These are phyloP conservation scores for Plebejus argus DNA, from an alignment of 2,888 invertebrate genomes.

Conservation along the genomic window DNA sequence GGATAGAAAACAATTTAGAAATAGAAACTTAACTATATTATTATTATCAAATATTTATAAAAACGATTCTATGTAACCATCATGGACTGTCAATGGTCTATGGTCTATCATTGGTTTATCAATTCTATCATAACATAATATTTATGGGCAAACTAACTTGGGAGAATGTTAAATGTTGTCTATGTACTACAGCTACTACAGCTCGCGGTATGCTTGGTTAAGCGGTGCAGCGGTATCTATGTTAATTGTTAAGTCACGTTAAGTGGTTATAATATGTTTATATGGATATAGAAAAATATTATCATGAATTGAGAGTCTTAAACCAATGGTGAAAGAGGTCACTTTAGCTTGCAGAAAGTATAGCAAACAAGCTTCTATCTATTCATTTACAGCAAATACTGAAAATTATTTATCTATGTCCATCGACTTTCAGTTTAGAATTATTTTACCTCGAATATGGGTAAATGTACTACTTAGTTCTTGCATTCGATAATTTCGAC, in stretches of 20 bases:
- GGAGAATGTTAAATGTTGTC: constrained; percentile 36
- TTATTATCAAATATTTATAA: no score
- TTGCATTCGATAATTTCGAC: neutral
- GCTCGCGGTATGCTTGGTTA: constrained; percentile 29
- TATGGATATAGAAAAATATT: constrained; percentile 18
- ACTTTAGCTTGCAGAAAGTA: neutral
- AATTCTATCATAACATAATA: neutral
- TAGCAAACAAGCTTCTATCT: neutral
- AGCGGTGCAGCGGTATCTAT: constrained; percentile 22
- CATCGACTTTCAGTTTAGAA: neutral
- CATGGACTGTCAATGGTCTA: neutral
- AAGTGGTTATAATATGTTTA: neutral
- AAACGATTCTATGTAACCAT: neutral
- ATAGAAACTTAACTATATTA: no score
- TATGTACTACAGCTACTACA: constrained; percentile 31
- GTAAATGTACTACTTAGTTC: no score
- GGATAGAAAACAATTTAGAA: no score
- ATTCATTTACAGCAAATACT: neutral
- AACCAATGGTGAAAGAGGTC: neutral
- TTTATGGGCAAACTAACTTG: constrained; percentile 7
- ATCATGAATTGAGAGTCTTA: neutral
- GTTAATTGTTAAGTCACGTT: no score
- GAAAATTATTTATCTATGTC: constrained; percentile 31
- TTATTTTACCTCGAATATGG: neutral
- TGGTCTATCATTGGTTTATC: neutral